Conservation (phyloP, 1,140 invertebrate species). For the Telenomus remus region DNA sequence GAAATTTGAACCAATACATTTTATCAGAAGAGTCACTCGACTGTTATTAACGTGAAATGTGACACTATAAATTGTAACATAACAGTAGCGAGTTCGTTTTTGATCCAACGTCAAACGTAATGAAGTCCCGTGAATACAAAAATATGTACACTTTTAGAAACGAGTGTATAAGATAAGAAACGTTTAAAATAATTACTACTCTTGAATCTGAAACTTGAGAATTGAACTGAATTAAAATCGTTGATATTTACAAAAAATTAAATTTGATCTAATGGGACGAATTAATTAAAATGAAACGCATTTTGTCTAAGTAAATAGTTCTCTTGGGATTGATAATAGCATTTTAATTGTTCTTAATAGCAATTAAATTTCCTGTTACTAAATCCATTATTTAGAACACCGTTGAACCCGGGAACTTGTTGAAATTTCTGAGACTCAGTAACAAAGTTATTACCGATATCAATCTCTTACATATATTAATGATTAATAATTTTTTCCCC, state of each 20-base stretch:
- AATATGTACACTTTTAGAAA: no score
- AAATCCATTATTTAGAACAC: slow-evolving; percentile 9
- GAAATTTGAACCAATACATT: slow-evolving; percentile 16
- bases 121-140: no score
- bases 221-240: no score
- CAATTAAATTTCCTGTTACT: slow-evolving; percentile 31
- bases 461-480: slow-evolving; percentile 3
- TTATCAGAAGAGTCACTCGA: slow-evolving; percentile 18
- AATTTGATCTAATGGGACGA: slow-evolving; percentile 7
- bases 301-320: slow-evolving; percentile 14
- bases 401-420: background rate
- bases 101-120: no score
- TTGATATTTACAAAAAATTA: background rate
- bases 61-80: slow-evolving; percentile 34
- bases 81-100: no score
- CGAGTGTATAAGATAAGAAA: no score
- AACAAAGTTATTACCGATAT: slow-evolving; percentile 16
- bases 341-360: slow-evolving; percentile 23
- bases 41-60: slow-evolving; percentile 25
- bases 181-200: no score
- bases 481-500: background rate
- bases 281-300: slow-evolving; percentile 10
- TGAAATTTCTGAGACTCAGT: slow-evolving; percentile 1
- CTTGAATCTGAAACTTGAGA: no score
- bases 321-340: slow-evolving; percentile 21